Evolutionary conservation across 2,113 vertebrate species (phyloP), one percentile per base, ranked within the genome.

Genomic region (Ameiurus melas): DNA sequence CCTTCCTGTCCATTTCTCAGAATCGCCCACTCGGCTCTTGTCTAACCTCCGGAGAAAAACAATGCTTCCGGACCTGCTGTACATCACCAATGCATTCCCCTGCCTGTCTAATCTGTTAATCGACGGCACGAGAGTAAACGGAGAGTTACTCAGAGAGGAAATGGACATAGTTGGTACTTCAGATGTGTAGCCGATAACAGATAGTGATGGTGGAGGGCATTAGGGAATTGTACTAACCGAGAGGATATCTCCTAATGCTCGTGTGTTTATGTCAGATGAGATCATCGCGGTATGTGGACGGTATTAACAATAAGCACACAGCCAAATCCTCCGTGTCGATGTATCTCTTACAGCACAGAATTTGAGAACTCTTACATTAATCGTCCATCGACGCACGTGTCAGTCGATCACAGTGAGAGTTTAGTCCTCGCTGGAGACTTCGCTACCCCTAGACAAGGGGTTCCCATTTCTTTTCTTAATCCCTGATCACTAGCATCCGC

Each of bases 131-230:
- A 70, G n/a, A 55, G 85, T 4, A 36, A 55, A 82, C 70, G 60
- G 33, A 81, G 25, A 70, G 86, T 70, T 8, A 9, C 33, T 58
- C 22, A 20, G 14, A 19, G 13, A 75, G 53, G 86, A 87, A 87
- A 70, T 58, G 66, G 68, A 83, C 27, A 30, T 19, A 79, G 14
- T 43, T 7, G 27, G 51, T 22, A 75, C 84, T 79, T 86, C n/a
- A 83, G n/a, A 88, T 68, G 78, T 57, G 36, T n/a, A 66, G 36
- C 75, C 70, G 78, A 88, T 90, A 88, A 82, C 17, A 81, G 53
- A 81, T 80, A 27, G n/a, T 77, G 22, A 10, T 75, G 19, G 71
- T 39, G 20, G 27, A 6, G 47, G 47, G 5, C 77, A 79, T 30
- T 51, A 14, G 5, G 5, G 25, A 0, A 53, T 79, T n/a, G 25